Conservation (phyloP, 2,797 vertebrate species). For the Acrossocheilus fasciatus region DNA sequence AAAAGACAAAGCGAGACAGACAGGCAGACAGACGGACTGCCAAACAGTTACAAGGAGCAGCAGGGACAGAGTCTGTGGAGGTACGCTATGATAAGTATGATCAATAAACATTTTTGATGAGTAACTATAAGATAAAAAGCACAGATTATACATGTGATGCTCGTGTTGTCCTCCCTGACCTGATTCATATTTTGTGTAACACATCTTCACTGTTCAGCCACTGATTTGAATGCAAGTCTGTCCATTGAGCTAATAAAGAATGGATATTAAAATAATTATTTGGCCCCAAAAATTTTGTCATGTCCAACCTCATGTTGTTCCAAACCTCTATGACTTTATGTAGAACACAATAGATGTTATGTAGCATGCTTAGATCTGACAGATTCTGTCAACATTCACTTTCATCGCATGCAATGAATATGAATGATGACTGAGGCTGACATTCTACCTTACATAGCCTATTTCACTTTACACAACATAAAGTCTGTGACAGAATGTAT, state of each 20-base stretch:
- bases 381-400: not conserved
- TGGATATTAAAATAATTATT: not conserved
- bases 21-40: not conserved
- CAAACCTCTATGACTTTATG: not conserved
- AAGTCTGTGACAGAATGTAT: not conserved
- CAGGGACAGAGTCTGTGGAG: conserved; percentile 19
- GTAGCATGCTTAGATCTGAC: not conserved
- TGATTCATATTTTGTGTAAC: not conserved
- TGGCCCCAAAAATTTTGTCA: not conserved
- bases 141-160: not conserved
- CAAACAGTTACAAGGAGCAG: not conserved
- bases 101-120: conserved; percentile 6
- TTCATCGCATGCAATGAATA: not conserved
- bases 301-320: not conserved
- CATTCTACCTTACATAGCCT: not conserved
- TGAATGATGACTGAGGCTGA: not conserved
- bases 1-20: conserved; percentile 24
- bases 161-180: not conserved
- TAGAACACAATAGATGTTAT: not conserved
- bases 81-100: conserved; percentile 1
- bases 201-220: not conserved
- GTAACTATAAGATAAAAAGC: not conserved
- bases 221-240: not conserved
- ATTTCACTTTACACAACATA: not conserved
- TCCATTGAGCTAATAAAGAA: not conserved